Evolutionary conservation across 2,888 invertebrate genomes (phyloP).

Genomic region (Colostygia pectinataria): DNA sequence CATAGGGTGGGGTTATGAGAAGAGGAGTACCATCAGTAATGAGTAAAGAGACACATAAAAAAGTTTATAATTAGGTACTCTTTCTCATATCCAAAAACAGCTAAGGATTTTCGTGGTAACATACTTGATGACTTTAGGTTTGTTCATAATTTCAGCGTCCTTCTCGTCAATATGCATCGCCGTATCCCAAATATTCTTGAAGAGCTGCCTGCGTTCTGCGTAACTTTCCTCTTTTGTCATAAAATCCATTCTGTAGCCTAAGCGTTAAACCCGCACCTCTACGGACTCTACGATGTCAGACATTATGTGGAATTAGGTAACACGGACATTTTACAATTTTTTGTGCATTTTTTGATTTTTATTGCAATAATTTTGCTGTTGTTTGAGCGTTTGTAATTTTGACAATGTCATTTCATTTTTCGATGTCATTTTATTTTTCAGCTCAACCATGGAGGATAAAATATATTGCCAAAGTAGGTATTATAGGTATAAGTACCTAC

Average conservation of each 20-base stretch:
- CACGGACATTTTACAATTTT: slow-evolving; percentile 7
- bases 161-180: slow-evolving; percentile 55
- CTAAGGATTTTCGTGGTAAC: no score
- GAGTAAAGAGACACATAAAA: no score
- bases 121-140: slow-evolving; percentile 72
- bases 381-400: slow-evolving; percentile 8
- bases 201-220: slow-evolving; percentile 60
- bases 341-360: slow-evolving; percentile 12
- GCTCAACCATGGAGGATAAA: not conserved
- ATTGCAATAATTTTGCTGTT: not conserved
- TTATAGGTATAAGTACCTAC: no score
- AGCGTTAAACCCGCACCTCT: slow-evolving; percentile 3
- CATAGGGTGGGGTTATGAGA: no score
- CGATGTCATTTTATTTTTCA: slow-evolving; percentile 1
- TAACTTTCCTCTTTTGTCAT: slow-evolving; percentile 63
- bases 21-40: no score
- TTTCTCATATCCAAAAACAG: no score
- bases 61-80: no score
- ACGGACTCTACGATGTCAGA: slow-evolving; percentile 6
- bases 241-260: slow-evolving; percentile 36
- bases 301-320: not conserved
- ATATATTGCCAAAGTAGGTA: no score
- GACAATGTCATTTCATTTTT: not conserved
- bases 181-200: slow-evolving; percentile 69
- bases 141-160: slow-evolving; percentile 49